Base-by-base conservation (phyloP, 2,888 invertebrate genomes). In the Camponotus fellah region DNA sequence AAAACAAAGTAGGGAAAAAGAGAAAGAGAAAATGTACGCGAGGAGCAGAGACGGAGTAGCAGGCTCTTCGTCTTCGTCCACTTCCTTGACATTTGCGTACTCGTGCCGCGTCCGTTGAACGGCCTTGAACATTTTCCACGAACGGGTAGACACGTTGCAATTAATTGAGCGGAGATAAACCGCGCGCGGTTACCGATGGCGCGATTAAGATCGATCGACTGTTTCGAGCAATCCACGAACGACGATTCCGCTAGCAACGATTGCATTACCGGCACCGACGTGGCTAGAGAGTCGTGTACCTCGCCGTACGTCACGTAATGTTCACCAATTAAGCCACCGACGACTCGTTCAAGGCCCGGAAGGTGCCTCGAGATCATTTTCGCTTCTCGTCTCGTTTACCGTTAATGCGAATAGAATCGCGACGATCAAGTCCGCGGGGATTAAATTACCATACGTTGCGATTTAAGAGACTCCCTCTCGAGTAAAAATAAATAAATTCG, bases 71-170 rank as follows among this genome's bases (percentile, higher is more conserved):
- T 82, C 77, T 58, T 81, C 21, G 43, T 81, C 5, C 66, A 86
- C 72, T 82, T 74, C 85, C 83, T 83, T 83, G 86, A 86, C 83
- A 87, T 86, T 86, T 83, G 68, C 85, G 81, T 66, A 83, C 60
- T 65, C 46, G 68, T 43, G 34, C 64, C 34, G 64, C 53, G 64
- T 49, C 43, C 40, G 9, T 64, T 17, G 12, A 49, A 60, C 69
- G 75, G 64, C 75, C 75, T 84, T 84, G 82, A 75, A 82, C 37
- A 32, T 60, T 71, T 81, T 64, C 77, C 58, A 49, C 62, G 64
- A 34, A 46, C 34, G 0, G 56, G 26, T 34, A n/a, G 49, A 14
- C 56, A 37, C 49, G 82, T 17, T 43, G 82, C 71, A 77, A 83
- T 86, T 83, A 82, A 76, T 83, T 64, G 64, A 49, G 34, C 21